Evolutionary conservation across 2,888 invertebrate species (phyloP), one percentile per base, ranked within the genome.

Genomic region (Coleophora flavipennella): DNA sequence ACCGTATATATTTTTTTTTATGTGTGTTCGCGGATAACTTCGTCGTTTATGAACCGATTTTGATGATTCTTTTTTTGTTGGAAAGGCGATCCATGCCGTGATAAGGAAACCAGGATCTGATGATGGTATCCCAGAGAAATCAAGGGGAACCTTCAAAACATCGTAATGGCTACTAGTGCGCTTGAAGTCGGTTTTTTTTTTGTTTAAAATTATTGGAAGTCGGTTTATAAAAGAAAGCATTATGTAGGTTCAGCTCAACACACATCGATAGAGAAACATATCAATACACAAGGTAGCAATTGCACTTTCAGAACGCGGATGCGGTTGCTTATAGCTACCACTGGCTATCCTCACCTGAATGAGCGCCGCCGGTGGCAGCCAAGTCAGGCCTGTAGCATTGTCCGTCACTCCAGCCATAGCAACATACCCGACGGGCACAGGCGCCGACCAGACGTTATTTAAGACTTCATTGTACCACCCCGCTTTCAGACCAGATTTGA

Each of bases 381-480:
- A 27, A 78, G 83, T 83, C 83, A 80, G 60, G 42, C 43, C 42
- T 44, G 54, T 46, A 34, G 72, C 67, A 83, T 83, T 83, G 81
- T 83, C 67, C 65, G 79, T 83, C 83, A 81, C 77, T 26, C 25
- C 20, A 26, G 35, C 35, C 26, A 13, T 64, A 73, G 83, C 81
- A 80, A 80, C 80, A 80, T 70, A 57, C 54, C 67, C 62, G 78
- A 80, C 79, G 66, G 70, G 72, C 59, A 33, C 56, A 42, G 20
- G 20, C 20, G 20, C 20, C 20, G 20, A 20, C 20, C 20, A 3
- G 55, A 62, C 62, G 76, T 83, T 78, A 83, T 83, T 83, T 83
- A 83, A 62, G 59, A 75, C 72, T 67, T 80, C 78, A 83, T 83
- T 83, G 83, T 83, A 67, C 72, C 73, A 60, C 55, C 55, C 50